Evolutionary conservation across 2,113 vertebrate genomes (phyloP).

Genomic region (Ailurus styani): DNA sequence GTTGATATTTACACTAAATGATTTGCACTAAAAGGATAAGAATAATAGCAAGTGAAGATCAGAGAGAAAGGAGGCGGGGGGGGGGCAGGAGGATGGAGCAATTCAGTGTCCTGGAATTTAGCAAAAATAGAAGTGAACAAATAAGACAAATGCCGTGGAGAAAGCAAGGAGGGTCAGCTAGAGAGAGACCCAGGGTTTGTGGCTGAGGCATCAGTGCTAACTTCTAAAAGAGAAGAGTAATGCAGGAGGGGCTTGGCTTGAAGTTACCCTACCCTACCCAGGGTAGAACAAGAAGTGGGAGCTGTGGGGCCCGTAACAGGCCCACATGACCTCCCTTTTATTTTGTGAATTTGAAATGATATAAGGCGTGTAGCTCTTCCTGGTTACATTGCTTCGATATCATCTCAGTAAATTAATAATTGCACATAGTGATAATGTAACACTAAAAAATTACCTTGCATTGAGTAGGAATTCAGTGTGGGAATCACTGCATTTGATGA

Average conservation of each 20-base stretch:
- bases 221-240: neutral
- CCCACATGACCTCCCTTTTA: rapidly evolving
- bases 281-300: neutral
- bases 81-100: no score
- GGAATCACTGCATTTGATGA: neutral
- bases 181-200: neutral
- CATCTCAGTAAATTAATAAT: neutral
- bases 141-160: neutral
- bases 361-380: neutral
- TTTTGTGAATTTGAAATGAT: neutral
- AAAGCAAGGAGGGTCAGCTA: neutral
- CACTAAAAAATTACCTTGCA: neutral
- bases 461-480: neutral
- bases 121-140: neutral
- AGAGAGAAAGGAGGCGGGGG: neutral
- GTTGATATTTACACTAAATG: neutral
- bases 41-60: neutral
- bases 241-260: rapidly evolving
- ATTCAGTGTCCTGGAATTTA: neutral
- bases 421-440: neutral
- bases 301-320: rapidly evolving
- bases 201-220: neutral
- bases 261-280: neutral
- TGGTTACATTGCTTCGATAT: neutral
- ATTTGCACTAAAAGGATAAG: neutral